These are phyloP conservation scores for Papilio polytes DNA, from an alignment of 1,140 invertebrate species.

Conservation along the genomic window DNA sequence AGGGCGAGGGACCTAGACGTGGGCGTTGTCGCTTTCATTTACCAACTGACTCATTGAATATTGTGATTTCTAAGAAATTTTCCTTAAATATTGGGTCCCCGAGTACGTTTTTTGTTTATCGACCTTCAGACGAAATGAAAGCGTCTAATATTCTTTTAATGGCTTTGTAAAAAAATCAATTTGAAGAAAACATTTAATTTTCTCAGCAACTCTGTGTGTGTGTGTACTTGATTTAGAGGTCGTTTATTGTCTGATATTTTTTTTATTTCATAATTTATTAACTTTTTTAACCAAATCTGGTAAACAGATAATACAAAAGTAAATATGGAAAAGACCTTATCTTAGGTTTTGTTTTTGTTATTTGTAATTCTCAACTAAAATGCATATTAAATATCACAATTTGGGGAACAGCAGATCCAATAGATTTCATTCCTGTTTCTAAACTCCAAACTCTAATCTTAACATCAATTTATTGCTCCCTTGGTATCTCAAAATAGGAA, in stretches of 20 bases:
- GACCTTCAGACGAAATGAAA: slow-evolving; percentile 22
- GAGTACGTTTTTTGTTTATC: slow-evolving; percentile 26
- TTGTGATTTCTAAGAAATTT: slow-evolving; percentile 29
- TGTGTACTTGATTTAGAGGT: neutral
- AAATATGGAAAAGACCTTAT: no score
- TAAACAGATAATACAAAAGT: neutral
- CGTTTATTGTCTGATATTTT: neutral
- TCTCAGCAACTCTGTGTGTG: neutral
- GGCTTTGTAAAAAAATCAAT: slow-evolving; percentile 1
- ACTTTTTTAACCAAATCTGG: neutral
- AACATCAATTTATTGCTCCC: slow-evolving; percentile 28
- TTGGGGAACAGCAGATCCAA: neutral
- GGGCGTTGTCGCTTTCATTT: slow-evolving; percentile 29
- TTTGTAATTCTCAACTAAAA: neutral
- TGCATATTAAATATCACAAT: neutral
- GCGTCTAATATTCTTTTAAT: neutral
- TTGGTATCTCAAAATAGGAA: slow-evolving; percentile 15
- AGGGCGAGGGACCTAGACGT: slow-evolving; percentile 12
- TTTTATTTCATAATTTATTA: neutral
- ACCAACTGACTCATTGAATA: slow-evolving; percentile 11
- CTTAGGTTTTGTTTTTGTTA: neutral
- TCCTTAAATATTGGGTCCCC: slow-evolving; percentile 10
- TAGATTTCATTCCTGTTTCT: neutral
- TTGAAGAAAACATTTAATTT: neutral
- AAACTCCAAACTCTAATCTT: slow-evolving; percentile 18